A percentile compares a stretch with the other conserved stretches of the same genome.
phyloP scores from a whole-genome alignment of 2,888 invertebrate genomes.

The Zhengitettix transpicula region DNA sequence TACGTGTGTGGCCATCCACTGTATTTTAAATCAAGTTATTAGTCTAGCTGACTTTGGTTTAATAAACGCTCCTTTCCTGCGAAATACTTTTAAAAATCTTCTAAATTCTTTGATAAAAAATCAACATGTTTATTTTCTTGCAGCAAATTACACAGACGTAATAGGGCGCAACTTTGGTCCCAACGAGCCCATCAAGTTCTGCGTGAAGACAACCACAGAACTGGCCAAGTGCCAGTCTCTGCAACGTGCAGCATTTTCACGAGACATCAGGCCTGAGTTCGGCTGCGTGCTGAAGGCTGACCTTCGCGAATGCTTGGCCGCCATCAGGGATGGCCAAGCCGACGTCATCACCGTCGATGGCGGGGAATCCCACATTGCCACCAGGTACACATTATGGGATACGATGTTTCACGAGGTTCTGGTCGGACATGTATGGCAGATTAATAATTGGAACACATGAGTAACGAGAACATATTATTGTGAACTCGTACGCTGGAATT shows the following conservation, averaged over 20 bases:
- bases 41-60: too few relatives aligned
- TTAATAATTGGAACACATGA: too few relatives aligned
- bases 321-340: slow-evolving; percentile 48
- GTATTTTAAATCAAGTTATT: too few relatives aligned
- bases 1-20: too few relatives aligned
- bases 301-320: slow-evolving; percentile 46
- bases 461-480: too few relatives aligned
- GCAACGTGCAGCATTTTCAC: slow-evolving; percentile 52
- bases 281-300: slow-evolving; percentile 52
- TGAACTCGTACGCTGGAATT: too few relatives aligned
- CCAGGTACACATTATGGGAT: too few relatives aligned
- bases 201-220: slow-evolving; percentile 48
- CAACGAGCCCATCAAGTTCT: slow-evolving; percentile 33
- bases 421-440: too few relatives aligned
- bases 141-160: slow-evolving; percentile 43
- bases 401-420: too few relatives aligned
- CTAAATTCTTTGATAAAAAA: not conserved
- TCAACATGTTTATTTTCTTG: not conserved
- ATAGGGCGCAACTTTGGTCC: slow-evolving; percentile 58
- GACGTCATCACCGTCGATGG: slow-evolving; percentile 54
- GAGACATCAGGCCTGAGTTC: slow-evolving; percentile 63
- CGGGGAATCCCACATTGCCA: slow-evolving; percentile 32
- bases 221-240: slow-evolving; percentile 57
- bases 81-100: not conserved
- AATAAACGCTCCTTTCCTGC: too few relatives aligned